A percentile compares a stretch with the other conserved stretches of the same genome.
phyloP scores from a whole-genome alignment of 1,140 invertebrate species.

The Eubasilissa regina region DNA sequence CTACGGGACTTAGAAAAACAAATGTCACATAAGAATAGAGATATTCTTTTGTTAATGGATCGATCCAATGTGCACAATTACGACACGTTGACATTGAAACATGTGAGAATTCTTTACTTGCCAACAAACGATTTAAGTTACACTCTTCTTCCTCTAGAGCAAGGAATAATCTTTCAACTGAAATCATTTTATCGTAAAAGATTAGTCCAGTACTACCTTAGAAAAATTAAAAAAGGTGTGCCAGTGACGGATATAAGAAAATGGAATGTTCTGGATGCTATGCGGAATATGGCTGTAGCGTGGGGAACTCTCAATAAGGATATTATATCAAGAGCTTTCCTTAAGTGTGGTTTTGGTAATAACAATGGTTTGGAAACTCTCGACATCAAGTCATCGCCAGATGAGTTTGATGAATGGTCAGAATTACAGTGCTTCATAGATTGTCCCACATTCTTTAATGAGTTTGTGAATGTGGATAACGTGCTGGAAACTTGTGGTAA shows the following conservation, averaged over 20 bases:
- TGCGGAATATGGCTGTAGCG: slow-evolving; percentile 24
- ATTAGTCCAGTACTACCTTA: slow-evolving; percentile 17
- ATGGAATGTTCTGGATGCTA: slow-evolving; percentile 29
- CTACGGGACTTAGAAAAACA: slow-evolving; percentile 20
- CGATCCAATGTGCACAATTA: slow-evolving; percentile 13
- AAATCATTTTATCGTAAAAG: slow-evolving; percentile 12
- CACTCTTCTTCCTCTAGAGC: slow-evolving; percentile 20
- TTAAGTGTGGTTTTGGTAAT: slow-evolving; percentile 24
- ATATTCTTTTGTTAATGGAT: slow-evolving; percentile 35
- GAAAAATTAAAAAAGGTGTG: slow-evolving; percentile 34
- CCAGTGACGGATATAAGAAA: slow-evolving; percentile 14
- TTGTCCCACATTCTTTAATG: slow-evolving; percentile 8
- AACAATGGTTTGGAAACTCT: neutral
- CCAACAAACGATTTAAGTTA: slow-evolving; percentile 20
- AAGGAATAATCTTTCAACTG: slow-evolving; percentile 22
- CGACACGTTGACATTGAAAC: neutral
- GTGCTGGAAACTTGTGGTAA: slow-evolving; percentile 12
- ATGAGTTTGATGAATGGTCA: slow-evolving; percentile 37
- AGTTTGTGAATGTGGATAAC: slow-evolving; percentile 39
- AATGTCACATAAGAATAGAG: slow-evolving; percentile 34
- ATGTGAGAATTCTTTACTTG: slow-evolving; percentile 23
- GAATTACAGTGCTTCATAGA: slow-evolving; percentile 39
- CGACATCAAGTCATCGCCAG: slow-evolving; percentile 3
- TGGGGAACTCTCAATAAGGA: slow-evolving; percentile 10
- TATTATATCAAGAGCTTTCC: slow-evolving; percentile 12